Evolutionary conservation across 2,113 vertebrate species (phyloP), one percentile per base, ranked within the genome.

Genomic region (Cyprinus carpio): DNA sequence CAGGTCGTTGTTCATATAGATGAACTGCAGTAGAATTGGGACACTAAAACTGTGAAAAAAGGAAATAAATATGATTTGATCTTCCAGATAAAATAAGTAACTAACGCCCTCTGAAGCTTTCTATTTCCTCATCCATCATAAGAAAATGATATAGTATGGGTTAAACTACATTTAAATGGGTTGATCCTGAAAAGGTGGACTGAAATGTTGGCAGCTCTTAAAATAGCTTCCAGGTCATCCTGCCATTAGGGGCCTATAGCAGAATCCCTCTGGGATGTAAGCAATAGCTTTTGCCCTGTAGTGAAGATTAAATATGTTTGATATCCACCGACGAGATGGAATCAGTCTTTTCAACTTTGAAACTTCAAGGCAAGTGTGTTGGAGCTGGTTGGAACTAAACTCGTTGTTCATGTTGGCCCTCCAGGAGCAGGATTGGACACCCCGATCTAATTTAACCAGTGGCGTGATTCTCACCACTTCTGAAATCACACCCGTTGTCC

Each of bases 1-100:
- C 31, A 79, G 31, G 56, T 40, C 31, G 43, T 79, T 79, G 76
- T 60, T 78, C 31, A 78, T 37, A 58, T 58, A 37, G 75, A 79
- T 62, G 23, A 7, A 62, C 12, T 40, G 34, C 25, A 51, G 74
- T 40, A 25, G 25, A 62, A 40, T 23, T 72, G 18, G 69, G 31
- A 40, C 76, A 25, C 56, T 60, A 40, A 62, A 79, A 79, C 76
- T 25, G 54, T 78, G 29, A 37, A 60, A 51, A 29, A 60, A 11
- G 5, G 11, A 40, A 34, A 60, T 78, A 37, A 79, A 62, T 60
- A 34, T 25, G 56, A 62, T 60, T 78, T n/a, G 1, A 75, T 75
- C 72, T 75, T 49, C 3, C n/a, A 49, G 6, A 16, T 16, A 56
- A n/a, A 7, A 75, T 12, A 46, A 25, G 13, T 49, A 49, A 27